Percentiles rank a stretch among this genome's conserved stretches.
phyloP scores from a whole-genome alignment of 35 echinoderm and acorn worm species.

The Ptychodera flava region DNA sequence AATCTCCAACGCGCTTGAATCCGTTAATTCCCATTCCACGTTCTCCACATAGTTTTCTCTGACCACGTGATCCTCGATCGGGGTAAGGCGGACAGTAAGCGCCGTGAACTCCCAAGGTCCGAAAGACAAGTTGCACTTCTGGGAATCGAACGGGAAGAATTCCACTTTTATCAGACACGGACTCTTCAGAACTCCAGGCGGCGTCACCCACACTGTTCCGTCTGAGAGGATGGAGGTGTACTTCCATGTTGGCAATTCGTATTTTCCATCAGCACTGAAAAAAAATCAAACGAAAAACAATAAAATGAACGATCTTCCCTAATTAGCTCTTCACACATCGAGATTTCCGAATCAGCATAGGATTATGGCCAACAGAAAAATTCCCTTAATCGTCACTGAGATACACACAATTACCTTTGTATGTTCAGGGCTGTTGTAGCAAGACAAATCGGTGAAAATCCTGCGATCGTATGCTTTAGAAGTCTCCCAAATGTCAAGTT shows the following conservation, averaged over 20 bases:
- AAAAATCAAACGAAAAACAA: not conserved
- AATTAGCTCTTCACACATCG: too few relatives aligned
- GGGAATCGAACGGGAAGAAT: conserved; percentile 56
- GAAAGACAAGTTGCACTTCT: conserved; percentile 49
- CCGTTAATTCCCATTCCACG: conserved; percentile 84
- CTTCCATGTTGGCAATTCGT: not conserved
- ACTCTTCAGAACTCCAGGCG: conserved; percentile 21
- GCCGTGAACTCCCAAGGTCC: conserved; percentile 57
- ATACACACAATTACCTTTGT: too few relatives aligned
- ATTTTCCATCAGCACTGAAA: conserved; percentile 25
- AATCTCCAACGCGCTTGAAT: conserved; percentile 59
- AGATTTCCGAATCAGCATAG: too few relatives aligned
- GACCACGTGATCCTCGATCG: conserved; percentile 42
- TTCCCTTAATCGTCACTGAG: too few relatives aligned
- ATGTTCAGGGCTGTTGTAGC: too few relatives aligned
- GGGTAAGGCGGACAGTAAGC: conserved; percentile 58
- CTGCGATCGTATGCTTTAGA: too few relatives aligned
- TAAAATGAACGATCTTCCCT: too few relatives aligned
- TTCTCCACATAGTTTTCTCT: conserved; percentile 69
- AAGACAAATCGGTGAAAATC: too few relatives aligned
- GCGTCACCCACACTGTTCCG: conserved; percentile 36
- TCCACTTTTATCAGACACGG: conserved; percentile 30
- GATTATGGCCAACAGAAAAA: too few relatives aligned
- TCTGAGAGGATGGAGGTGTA: conserved; percentile 7
- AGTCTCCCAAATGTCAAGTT: too few relatives aligned